Evolutionary conservation across 2,113 vertebrate genomes (phyloP).

Genomic region (Ciconia stormi): DNA sequence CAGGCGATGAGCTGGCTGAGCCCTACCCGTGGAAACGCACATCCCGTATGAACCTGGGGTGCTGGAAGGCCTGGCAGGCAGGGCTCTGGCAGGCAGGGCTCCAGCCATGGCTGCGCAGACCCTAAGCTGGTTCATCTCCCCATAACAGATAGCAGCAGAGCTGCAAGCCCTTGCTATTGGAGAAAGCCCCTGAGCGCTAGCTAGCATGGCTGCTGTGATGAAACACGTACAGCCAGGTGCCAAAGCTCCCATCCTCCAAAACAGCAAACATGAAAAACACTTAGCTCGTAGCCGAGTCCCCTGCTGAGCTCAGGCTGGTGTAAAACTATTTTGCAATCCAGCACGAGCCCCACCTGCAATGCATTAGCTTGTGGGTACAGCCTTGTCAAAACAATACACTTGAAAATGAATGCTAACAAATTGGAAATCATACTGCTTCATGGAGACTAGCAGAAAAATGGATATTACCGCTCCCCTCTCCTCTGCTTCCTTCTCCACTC

Average conservation of each 20-base stretch:
- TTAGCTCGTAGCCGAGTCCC: no score
- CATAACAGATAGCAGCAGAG: neutral
- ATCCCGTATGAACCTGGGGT: neutral
- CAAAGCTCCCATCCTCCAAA: neutral
- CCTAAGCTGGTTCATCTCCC: neutral
- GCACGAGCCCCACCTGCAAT: neutral
- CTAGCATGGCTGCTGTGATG: neutral
- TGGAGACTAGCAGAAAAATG: neutral
- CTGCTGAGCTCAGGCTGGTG: neutral
- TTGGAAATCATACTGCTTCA: neutral
- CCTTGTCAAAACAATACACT: neutral
- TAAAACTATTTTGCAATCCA: neutral
- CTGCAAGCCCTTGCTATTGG: neutral
- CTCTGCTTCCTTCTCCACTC: neutral
- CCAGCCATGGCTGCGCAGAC: accelerated
- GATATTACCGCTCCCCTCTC: neutral
- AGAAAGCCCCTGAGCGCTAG: neutral
- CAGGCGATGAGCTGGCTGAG: neutral
- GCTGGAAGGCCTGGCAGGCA: neutral
- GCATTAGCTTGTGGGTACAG: neutral
- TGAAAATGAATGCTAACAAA: neutral
- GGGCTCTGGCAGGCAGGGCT: neutral
- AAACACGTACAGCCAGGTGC: neutral
- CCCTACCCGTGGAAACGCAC: neutral
- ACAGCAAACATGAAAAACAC: neutral